A percentile compares a stretch with the other conserved stretches of the same genome.
These are phyloP conservation scores for Actenoides lindsayi DNA, from an alignment of 2,113 vertebrate species.

Conservation along the genomic window DNA sequence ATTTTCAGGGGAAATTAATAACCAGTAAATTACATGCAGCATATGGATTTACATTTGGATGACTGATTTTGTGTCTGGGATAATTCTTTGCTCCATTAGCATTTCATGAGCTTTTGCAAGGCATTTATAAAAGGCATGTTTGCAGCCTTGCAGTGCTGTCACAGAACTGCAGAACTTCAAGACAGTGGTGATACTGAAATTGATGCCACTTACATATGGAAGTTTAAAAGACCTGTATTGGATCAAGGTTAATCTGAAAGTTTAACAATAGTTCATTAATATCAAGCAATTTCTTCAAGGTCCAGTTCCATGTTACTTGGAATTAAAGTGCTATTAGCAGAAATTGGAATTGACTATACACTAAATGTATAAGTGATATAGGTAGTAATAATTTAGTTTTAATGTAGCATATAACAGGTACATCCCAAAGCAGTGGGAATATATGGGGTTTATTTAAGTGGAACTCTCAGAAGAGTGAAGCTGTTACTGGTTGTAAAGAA, in stretches of 20 bases:
- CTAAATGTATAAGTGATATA: neutral
- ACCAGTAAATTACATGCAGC: neutral
- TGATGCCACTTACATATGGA: neutral
- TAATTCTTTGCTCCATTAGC: slow-evolving; percentile 18
- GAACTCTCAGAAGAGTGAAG: neutral
- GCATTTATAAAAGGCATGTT: neutral
- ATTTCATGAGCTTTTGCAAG: neutral
- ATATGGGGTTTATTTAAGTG: neutral
- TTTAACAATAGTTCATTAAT: neutral
- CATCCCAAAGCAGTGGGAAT: neutral
- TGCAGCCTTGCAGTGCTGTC: neutral
- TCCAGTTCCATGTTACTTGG: neutral
- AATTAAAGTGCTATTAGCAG: neutral
- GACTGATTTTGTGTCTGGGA: slow-evolving; percentile 21
- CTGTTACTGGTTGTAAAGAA: neutral
- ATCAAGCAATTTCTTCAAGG: neutral
- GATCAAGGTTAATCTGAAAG: neutral
- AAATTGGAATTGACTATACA: neutral
- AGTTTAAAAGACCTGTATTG: neutral
- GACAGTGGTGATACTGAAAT: neutral
- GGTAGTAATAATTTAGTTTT: neutral
- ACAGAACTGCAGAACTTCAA: neutral
- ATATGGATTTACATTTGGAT: slow-evolving; percentile 28
- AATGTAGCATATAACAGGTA: neutral
- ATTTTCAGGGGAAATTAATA: slow-evolving; percentile 15